These are phyloP conservation scores for Lasioglossum lativentre DNA, from an alignment of 2,888 invertebrate species.

Conservation along the genomic window DNA sequence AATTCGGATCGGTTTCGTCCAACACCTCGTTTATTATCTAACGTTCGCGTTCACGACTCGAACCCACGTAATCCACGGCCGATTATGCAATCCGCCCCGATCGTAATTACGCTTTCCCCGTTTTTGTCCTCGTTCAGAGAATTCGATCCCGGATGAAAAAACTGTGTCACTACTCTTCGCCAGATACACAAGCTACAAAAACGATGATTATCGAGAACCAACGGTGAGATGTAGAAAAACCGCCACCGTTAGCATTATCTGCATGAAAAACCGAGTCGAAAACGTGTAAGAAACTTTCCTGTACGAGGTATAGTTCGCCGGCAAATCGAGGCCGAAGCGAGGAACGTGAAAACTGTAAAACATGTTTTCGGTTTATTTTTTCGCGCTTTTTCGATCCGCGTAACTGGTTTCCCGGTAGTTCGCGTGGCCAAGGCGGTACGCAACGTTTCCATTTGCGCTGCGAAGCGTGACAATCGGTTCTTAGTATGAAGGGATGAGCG, in stretches of 20 bases:
- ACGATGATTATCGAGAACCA: not conserved
- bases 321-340: not conserved
- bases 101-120: constrained; percentile 1
- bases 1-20: not conserved
- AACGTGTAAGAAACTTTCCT: not conserved
- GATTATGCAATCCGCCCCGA: constrained; percentile 11
- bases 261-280: not conserved
- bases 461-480: not conserved
- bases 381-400: not conserved
- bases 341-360: no score
- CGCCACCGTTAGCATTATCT: not conserved
- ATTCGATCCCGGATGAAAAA: not conserved
- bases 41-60: not conserved
- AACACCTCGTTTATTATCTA: not conserved
- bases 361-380: not conserved
- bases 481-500: not conserved
- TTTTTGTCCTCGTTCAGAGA: not conserved
- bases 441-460: not conserved
- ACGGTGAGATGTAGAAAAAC: not conserved
- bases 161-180: not conserved
- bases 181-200: not conserved
- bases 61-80: not conserved
- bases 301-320: not conserved
- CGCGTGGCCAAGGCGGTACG: not conserved
- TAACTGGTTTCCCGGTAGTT: not conserved